Base-by-base conservation (phyloP, 1,140 invertebrate genomes). In the Micrasema minimum region DNA sequence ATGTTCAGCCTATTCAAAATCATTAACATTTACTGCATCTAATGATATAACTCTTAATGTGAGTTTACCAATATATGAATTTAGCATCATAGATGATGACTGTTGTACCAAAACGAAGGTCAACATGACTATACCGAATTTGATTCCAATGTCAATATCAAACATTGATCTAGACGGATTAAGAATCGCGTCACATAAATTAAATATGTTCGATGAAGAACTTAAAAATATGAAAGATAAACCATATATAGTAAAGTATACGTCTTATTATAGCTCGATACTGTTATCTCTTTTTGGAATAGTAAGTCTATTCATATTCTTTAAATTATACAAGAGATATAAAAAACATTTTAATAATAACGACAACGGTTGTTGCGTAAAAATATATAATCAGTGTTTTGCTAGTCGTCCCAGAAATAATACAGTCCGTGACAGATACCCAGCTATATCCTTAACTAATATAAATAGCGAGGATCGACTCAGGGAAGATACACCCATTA, bases 51-150 rank as follows among this genome's bases (percentile, higher is more conserved):
- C 22, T 2, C 26, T 4, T 31, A 31, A 31, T 7, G 26, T 31
- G 2, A 31, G 7, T 1, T 31, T 55, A 55, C 51, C 51, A 31
- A 2, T 18, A 18, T 41, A 41, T 14, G 16, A 11, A 4, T 16
- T 61, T n/a, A 61, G 18, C 18, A 61, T 61, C 7, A 14, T 41
- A 22, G 9, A 61, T 2, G 59, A 35, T 16, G 59, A 62, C 18
- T 62, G 59, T 22, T 62, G 59, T 62, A 62, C 18, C 31, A 62
- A 62, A 43, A 41, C 12, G 9, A 62, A 62, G 1, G 9, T 35
- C 38, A 57, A 57, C 16, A 2, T 12, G 12, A 57, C 11, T 16
- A 26, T 62, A 23, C 59, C 59, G 1, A 6, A 43, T 20, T 62
- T 45, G 18, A 26, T 37, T 1, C 59, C 41, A 1, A 23, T 62